phyloP scores from a whole-genome alignment of 2,888 invertebrate genomes.

The Drosophila borealis region DNA sequence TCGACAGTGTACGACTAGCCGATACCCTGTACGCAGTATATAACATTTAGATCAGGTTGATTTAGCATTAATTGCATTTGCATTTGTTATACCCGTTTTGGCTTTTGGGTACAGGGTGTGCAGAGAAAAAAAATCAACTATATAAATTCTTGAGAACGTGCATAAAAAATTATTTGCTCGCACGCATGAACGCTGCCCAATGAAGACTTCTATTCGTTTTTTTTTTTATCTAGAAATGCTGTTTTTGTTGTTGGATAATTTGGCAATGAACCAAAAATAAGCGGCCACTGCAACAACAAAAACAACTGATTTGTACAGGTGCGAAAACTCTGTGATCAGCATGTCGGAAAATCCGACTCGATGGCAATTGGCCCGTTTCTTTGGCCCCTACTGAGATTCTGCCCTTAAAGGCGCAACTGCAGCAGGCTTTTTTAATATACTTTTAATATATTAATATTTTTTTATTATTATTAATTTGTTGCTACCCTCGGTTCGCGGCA shows the following conservation, averaged over 20 bases:
- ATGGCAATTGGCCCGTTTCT: background rate
- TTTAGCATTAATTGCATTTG: background rate
- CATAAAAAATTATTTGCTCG: conserved; percentile 59
- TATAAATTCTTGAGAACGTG: conserved; percentile 47
- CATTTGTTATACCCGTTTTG: background rate
- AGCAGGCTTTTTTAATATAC: too few species aligned
- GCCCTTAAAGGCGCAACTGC: conserved; percentile 12
- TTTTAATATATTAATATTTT: too few species aligned
- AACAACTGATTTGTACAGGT: conserved; percentile 70
- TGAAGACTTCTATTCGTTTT: conserved; percentile 18
- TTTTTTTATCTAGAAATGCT: conserved; percentile 17
- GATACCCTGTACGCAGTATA: conserved; percentile 7
- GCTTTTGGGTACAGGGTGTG: background rate
- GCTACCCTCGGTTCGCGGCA: too few species aligned
- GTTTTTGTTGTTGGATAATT: conserved; percentile 51
- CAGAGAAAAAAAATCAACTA: conserved; percentile 17
- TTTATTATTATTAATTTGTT: too few species aligned
- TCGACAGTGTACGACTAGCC: background rate
- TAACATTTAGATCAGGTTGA: background rate
- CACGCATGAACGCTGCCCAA: conserved; percentile 49
- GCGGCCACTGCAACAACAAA: conserved; percentile 28
- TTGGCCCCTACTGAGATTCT: conserved; percentile 11
- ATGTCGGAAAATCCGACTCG: conserved; percentile 31
- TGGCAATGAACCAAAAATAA: conserved; percentile 76
- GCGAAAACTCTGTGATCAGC: conserved; percentile 78